Percentiles rank a stretch among this genome's conserved stretches.
Conservation (phyloP, 2,113 vertebrate species). For the Chunga burmeisteri region DNA sequence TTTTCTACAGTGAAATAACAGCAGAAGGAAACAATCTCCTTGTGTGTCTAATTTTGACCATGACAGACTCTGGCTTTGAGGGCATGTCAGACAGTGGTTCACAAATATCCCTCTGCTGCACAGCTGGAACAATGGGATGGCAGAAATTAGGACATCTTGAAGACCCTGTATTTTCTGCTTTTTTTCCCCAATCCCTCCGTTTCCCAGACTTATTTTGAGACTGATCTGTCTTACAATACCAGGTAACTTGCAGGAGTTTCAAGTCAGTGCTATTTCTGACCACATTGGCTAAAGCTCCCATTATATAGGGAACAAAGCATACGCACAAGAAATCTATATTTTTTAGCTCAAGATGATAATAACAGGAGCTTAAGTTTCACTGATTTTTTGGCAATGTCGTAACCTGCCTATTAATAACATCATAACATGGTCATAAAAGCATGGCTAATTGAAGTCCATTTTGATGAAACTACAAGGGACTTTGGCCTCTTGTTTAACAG, state of each 20-base stretch:
- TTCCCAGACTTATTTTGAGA: background rate
- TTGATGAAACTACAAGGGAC: conserved; percentile 11
- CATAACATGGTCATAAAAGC: background rate
- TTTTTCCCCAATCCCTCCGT: background rate
- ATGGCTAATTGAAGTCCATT: conserved; percentile 26
- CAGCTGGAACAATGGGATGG: background rate
- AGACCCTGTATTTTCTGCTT: background rate
- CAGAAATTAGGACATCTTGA: background rate
- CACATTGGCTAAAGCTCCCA: background rate
- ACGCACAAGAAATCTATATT: background rate
- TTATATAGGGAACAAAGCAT: background rate
- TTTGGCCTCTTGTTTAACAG: conserved; percentile 33
- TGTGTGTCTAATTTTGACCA: background rate
- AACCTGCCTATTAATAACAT: conserved; percentile 13
- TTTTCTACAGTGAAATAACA: background rate
- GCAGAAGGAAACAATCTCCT: background rate
- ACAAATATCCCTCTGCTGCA: background rate
- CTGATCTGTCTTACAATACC: background rate
- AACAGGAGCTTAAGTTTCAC: conserved; percentile 16
- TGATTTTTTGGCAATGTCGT: conserved; percentile 10
- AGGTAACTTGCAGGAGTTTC: background rate
- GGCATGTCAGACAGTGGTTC: background rate
- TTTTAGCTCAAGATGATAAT: background rate
- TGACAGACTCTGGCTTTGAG: background rate
- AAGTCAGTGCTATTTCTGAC: background rate